Percentiles rank a stretch among this genome's conserved stretches.
Evolutionary conservation across 2,113 vertebrate genomes (phyloP).

Genomic region (Aviceda subcristata): DNA sequence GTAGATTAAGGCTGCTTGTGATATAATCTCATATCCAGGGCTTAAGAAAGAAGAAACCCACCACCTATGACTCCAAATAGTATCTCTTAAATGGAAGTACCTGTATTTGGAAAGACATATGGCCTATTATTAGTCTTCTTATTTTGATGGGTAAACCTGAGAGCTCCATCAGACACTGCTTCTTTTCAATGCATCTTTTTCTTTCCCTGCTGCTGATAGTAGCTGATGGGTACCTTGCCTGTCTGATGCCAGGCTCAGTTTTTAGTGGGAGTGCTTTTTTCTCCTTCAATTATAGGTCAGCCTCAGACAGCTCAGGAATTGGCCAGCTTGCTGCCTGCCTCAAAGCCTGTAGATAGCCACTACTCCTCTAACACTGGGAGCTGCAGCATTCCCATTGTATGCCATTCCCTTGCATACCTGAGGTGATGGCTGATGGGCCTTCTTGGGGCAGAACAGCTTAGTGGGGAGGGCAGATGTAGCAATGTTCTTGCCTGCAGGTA

Average conservation of each 20-base stretch:
- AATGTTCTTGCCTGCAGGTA: neutral
- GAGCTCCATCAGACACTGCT: neutral
- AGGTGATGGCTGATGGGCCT: neutral
- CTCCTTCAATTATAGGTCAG: neutral
- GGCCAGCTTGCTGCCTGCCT: neutral
- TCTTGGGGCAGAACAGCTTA: neutral
- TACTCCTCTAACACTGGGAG: neutral
- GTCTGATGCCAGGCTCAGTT: neutral
- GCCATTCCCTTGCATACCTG: neutral
- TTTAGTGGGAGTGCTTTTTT: neutral
- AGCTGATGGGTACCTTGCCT: neutral
- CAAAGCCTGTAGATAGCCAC: neutral
- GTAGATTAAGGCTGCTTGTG: neutral
- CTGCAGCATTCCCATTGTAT: neutral
- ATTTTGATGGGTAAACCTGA: neutral
- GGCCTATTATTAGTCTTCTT: neutral
- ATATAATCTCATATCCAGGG: neutral
- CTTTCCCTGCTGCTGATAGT: neutral
- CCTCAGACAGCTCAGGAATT: neutral
- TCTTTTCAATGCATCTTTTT: neutral
- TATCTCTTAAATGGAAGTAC: neutral
- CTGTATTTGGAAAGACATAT: neutral
- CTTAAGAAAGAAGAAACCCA: neutral
- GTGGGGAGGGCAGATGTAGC: neutral
- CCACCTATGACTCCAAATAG: neutral